Evolutionary conservation across 2,888 invertebrate genomes (phyloP).

Genomic region (Dryobota labecula): DNA sequence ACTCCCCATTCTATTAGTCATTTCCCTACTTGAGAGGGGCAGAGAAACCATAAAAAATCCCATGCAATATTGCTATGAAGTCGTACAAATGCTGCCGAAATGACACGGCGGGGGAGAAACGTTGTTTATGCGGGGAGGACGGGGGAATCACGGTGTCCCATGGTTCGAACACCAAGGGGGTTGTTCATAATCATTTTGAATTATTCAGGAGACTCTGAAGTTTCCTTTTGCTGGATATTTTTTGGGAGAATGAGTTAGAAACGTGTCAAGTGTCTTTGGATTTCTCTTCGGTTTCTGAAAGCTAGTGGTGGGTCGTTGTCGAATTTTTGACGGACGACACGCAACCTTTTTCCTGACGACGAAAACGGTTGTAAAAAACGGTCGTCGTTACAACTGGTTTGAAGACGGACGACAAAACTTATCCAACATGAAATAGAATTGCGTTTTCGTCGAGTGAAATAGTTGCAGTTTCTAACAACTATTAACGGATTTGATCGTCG

Average conservation of each 20-base stretch:
- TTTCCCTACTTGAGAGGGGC: conserved; percentile 64
- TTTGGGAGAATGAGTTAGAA: conserved; percentile 12
- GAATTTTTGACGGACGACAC: no score
- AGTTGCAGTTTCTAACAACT: no score
- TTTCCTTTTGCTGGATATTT: conserved; percentile 37
- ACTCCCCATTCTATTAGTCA: conserved; percentile 67
- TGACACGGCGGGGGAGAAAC: conserved; percentile 53
- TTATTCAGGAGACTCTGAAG: conserved; percentile 68
- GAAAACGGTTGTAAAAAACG: no score
- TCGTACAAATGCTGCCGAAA: conserved; percentile 69
- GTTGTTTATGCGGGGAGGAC: conserved; percentile 19
- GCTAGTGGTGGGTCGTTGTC: no score
- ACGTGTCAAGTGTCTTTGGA: conserved; percentile 2
- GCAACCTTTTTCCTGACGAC: no score
- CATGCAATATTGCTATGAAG: conserved; percentile 71
- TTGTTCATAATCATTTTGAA: conserved; percentile 72
- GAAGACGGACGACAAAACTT: no score
- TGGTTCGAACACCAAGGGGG: conserved; percentile 55
- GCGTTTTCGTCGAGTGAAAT: no score
- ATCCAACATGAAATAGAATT: no score
- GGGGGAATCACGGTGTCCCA: conserved; percentile 55
- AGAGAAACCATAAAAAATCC: conserved; percentile 71
- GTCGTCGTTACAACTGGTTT: no score
- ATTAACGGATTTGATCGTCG: no score
- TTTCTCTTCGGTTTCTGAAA: neutral